Base-by-base conservation (phyloP, 1,140 invertebrate species). In the Papilio polytes region DNA sequence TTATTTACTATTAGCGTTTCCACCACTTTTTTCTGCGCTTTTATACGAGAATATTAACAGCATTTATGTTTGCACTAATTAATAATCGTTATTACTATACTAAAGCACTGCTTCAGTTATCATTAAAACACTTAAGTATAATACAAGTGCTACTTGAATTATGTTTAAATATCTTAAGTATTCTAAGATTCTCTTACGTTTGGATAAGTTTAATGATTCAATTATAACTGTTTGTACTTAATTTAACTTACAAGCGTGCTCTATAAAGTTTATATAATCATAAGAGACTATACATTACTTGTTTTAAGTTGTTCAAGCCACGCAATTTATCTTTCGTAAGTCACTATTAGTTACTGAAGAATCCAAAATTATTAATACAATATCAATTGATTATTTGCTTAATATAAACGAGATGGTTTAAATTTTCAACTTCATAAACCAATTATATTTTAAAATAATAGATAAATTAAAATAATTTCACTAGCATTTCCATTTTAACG, bases 191-290 rank as follows among this genome's bases (percentile, higher is more conserved):
- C 59, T 63, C 20, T 63, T 26, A 63, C 26, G 59, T 26, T 63
- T 63, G 10, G 8, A 63, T 56, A 63, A 63, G 20, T 63, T 63
- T 26, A 63, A 63, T 63, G 20, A 26, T 63, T 63, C 59, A 26
- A 63, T 63, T 63, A 63, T 63, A 63, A 63, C 1, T 63, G 59
- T 63, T 63, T 63, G 4, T 9, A 63, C 59, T 63, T 63, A 63
- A 63, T 63, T 63, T 63, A 63, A 63, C 59, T 63, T 26, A 63
- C 20, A 63, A 63, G 20, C n/a, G 59, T 2, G 18, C 59, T 63
- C 20, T 63, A 63, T 26, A 26, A 63, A 63, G 59, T 22, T 26
- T 63, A 13, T 26, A 12, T 26, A 22, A 63, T 26, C 22, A 63
- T 18, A 18, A 63, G 6, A 8, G 59, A 3, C 1, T 9, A 63